A percentile compares a stretch with the other conserved stretches of the same genome.
Conservation (phyloP, 2,797 vertebrate genomes). For the Rousettus madagascariensis region DNA sequence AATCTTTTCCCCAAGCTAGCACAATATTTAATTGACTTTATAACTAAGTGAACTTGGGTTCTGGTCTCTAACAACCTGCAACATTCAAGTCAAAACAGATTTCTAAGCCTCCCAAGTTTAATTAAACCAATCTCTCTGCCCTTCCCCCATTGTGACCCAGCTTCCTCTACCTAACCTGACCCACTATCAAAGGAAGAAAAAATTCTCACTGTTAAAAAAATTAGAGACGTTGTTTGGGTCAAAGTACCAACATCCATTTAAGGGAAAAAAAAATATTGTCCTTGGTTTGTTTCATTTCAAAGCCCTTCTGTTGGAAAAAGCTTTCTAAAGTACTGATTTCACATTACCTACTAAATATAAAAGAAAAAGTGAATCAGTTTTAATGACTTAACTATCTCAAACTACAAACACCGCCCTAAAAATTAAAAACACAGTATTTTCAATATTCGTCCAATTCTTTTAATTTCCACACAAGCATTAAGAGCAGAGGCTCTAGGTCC, state of each 20-base stretch:
- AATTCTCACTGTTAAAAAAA: conserved; percentile 31
- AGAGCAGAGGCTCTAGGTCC: background rate
- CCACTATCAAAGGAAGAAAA: background rate
- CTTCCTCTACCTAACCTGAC: background rate
- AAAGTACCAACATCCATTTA: conserved; percentile 12
- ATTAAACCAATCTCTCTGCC: background rate
- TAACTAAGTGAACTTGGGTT: conserved; percentile 30
- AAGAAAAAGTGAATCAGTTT: conserved; percentile 37
- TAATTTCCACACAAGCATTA: background rate
- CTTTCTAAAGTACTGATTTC: conserved; percentile 22
- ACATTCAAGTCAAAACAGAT: conserved; percentile 21
- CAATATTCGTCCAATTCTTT: background rate
- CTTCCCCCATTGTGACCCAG: background rate
- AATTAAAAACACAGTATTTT: background rate
- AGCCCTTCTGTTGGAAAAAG: conserved; percentile 3
- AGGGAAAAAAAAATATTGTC: background rate
- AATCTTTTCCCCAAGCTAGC: conserved; percentile 8
- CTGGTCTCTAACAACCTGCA: background rate
- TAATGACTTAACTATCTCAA: conserved; percentile 28
- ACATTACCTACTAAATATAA: conserved; percentile 19
- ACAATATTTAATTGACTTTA: background rate
- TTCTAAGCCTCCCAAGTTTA: conserved; percentile 3
- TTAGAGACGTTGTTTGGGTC: background rate
- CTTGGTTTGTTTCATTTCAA: conserved; percentile 35
- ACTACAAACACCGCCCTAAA: conserved; percentile 8